These are phyloP conservation scores for Amiota minor DNA, from an alignment of 2,888 invertebrate species.

Conservation along the genomic window DNA sequence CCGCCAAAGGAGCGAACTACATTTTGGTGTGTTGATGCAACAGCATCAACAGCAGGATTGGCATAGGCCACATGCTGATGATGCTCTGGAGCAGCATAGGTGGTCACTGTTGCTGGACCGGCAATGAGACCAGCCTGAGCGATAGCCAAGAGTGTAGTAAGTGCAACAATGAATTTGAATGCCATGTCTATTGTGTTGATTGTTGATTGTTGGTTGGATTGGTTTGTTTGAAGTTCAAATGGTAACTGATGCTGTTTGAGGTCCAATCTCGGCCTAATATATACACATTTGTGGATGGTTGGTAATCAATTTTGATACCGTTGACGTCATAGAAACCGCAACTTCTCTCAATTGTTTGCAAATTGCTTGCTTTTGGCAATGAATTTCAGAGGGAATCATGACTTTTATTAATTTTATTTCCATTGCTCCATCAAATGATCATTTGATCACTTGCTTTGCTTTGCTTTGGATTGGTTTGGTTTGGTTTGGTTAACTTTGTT, in stretches of 20 bases:
- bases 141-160: conserved; percentile 77
- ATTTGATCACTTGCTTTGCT: too few species aligned
- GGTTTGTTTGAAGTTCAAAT: conserved; percentile 35
- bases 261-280: neutral
- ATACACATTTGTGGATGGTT: too few species aligned
- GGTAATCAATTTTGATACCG: too few species aligned
- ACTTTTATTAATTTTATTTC: too few species aligned
- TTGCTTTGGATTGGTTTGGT: too few species aligned
- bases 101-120: conserved; percentile 52
- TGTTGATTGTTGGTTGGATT: conserved; percentile 33
- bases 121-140: conserved; percentile 77
- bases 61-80: conserved; percentile 46
- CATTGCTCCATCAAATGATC: too few species aligned
- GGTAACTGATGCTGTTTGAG: conserved; percentile 55
- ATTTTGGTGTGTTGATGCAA: conserved; percentile 75
- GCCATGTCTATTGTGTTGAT: conserved; percentile 61
- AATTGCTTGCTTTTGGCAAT: too few species aligned
- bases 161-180: conserved; percentile 74
- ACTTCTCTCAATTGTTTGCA: too few species aligned
- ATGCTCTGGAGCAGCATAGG: conserved; percentile 46
- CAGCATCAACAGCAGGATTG: conserved; percentile 57
- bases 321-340: too few species aligned
- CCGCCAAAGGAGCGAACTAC: conserved; percentile 75
- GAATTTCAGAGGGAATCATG: too few species aligned
- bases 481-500: too few species aligned